Conservation (phyloP, 2,797 vertebrate genomes). For the Oryzias dopingdopingensis region DNA sequence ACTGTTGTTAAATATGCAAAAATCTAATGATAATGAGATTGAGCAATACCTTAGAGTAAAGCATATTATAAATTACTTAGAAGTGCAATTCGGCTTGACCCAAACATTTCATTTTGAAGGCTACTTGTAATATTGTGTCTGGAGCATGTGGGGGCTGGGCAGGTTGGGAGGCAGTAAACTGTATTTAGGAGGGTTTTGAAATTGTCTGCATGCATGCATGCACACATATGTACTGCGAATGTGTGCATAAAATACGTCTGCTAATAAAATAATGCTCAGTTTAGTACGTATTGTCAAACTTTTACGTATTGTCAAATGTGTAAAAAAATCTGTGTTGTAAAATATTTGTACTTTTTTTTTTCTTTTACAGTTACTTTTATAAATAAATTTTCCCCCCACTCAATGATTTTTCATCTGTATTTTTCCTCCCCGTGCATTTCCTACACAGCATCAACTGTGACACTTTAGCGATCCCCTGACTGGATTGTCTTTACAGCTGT, state of each 20-base stretch:
- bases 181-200: slow-evolving; percentile 49
- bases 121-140: slow-evolving; percentile 78
- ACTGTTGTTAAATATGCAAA: slow-evolving; percentile 99
- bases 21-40: slow-evolving; percentile 99
- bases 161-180: slow-evolving; percentile 26
- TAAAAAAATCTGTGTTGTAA: too few relatives aligned
- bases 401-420: slow-evolving; percentile 18
- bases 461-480: slow-evolving; percentile 52
- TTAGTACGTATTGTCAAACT: too few relatives aligned
- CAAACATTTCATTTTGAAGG: slow-evolving; percentile 83
- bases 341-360: too few relatives aligned
- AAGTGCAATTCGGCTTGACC: slow-evolving; percentile 91
- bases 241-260: too few relatives aligned
- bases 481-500: slow-evolving; percentile 59
- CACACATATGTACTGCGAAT: slow-evolving; percentile 5
- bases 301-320: too few relatives aligned
- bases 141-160: slow-evolving; percentile 58
- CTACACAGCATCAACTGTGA: slow-evolving; percentile 64
- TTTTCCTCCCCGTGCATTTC: slow-evolving; percentile 43
- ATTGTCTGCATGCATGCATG: slow-evolving; percentile 43
- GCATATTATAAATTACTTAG: slow-evolving; percentile 97
- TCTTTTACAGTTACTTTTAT: slow-evolving; percentile 18
- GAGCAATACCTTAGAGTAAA: slow-evolving; percentile 97
- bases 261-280: too few relatives aligned
- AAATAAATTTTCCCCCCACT: slow-evolving; percentile 56